Base-by-base conservation (phyloP, 1,140 invertebrate species). In the Gryon sp. region DNA sequence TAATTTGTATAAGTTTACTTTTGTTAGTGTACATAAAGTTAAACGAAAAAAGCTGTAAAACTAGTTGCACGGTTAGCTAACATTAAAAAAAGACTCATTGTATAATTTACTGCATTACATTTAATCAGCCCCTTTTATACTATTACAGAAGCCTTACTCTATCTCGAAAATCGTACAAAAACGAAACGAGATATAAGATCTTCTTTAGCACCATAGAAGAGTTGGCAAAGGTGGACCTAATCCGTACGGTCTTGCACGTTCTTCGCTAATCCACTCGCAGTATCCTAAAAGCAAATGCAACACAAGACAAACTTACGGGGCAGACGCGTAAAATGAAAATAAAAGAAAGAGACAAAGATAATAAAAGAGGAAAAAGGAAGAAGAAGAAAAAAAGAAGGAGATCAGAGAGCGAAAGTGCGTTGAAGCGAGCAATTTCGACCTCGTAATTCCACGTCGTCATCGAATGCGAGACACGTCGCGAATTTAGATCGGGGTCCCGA, bases 401-500 rank as follows among this genome's bases (percentile, higher is more conserved):
- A n/a, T 19, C 12, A 41, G 43, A 53, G 40, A 41, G 45, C 59
- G 66, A 72, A 50, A 63, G 60, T 77, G 73, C 75, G 55, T 4
- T 46, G 76, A 59, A 28, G 76, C 69, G 69, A 73, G 76, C 68
- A 65, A 78, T 73, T 74, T 78, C 52, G 59, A 66, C 52, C 57
- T 63, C 69, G 69, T 78, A 74, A 69, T 78, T 73, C 57, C 48
- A 53, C 66, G 50, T 60, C 34, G 50, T 18, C 18, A 4, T 63
- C 60, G 41, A 38, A 63, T 70, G 74, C 65, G 36, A 53, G 62
- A 65, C 60, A 66, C 62, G 76, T 78, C 59, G 76, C 70, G 59
- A 75, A 79, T 79, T 75, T 68, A 79, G 76, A 79, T 79, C 70
- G 76, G 57, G 5, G n/a, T n/a, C 70, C 76, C 81, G 83, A 84